Evolutionary conservation across 2,888 invertebrate species (phyloP).

Genomic region (Drosophila peninsularis): DNA sequence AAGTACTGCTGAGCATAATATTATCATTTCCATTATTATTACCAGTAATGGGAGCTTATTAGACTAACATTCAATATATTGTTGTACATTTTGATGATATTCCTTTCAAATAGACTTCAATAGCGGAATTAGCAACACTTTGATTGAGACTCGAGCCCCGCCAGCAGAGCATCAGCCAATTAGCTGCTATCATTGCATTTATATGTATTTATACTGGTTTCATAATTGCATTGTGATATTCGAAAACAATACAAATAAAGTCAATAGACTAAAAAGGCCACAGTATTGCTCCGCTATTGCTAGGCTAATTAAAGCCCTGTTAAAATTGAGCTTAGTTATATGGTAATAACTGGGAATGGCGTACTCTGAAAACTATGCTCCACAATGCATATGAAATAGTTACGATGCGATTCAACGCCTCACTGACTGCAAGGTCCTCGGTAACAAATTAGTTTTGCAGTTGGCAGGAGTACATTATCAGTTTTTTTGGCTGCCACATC

Average conservation of each 20-base stretch:
- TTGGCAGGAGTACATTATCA: constrained; percentile 61
- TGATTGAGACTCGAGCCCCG: background rate
- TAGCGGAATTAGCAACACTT: background rate
- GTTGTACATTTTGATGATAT: background rate
- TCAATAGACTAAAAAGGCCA: background rate
- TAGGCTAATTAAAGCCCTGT: background rate
- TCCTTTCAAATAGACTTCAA: background rate
- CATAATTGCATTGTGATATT: background rate
- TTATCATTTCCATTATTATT: background rate
- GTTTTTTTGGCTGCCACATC: constrained; percentile 57
- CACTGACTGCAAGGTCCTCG: constrained; percentile 47
- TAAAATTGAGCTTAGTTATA: constrained; percentile 10
- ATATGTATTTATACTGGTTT: too few relatives aligned
- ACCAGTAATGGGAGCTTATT: background rate
- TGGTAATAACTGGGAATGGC: constrained; percentile 1
- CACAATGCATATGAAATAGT: constrained; percentile 16
- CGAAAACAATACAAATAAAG: background rate
- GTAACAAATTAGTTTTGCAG: constrained; percentile 60
- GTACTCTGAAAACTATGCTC: background rate
- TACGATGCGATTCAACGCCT: constrained; percentile 47
- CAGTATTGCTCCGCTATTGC: background rate
- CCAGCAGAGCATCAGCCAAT: background rate
- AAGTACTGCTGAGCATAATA: background rate
- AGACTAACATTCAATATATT: too few relatives aligned
- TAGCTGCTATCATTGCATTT: background rate